Base-by-base conservation (phyloP, 23 tunicate genomes). In the Clavelina lepadiformis region DNA sequence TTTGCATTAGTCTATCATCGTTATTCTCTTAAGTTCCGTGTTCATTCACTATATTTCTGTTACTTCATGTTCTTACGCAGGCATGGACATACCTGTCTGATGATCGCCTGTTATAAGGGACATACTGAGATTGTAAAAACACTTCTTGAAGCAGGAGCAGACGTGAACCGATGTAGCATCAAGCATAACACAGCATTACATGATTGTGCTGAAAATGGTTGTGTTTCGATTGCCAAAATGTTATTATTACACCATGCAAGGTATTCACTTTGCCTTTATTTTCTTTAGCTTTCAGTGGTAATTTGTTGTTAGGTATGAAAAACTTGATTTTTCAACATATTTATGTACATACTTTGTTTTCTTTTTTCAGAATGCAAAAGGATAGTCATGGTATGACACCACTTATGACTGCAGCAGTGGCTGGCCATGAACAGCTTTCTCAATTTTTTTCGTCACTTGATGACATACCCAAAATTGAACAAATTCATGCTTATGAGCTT, bases 321-420 rank as follows among this genome's bases (percentile, higher is more conserved):
- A 6, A 22, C 20, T 5, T 7, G 20, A 18, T 60, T 28, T 29
- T 60, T 29, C 29, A 32, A 60, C 27, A 11, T 55, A 19, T 18
- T 21, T 19, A 18, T 26, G 6, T 18, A 53, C 7, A 53, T 18
- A 53, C 22, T 22, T 15, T 53, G 23, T 53, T 53, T 20, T 53
- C 41, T 35, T 46, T 52, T 24, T 53, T 3, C 65, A 86, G 95
- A 37, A 80, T 67, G 63, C 78, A 72, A 53, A 65, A 63, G 46
- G 95, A 86, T 65, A 69, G 85, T 15, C 65, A 86, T 61, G 95
- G 85, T 8, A 78, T 86, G 95, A 86, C 95, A 2, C 95, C 95
- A 3, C 51, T 86, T 5, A 73, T 86, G 76, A 82, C 95, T 13
- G 95, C 95, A 24, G 95, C 95, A 25, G 82, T 86, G 1, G 82